A percentile compares a stretch with the other conserved stretches of the same genome.
These are phyloP conservation scores for Podargus strigoides DNA, from an alignment of 2,797 vertebrate species.

Conservation along the genomic window DNA sequence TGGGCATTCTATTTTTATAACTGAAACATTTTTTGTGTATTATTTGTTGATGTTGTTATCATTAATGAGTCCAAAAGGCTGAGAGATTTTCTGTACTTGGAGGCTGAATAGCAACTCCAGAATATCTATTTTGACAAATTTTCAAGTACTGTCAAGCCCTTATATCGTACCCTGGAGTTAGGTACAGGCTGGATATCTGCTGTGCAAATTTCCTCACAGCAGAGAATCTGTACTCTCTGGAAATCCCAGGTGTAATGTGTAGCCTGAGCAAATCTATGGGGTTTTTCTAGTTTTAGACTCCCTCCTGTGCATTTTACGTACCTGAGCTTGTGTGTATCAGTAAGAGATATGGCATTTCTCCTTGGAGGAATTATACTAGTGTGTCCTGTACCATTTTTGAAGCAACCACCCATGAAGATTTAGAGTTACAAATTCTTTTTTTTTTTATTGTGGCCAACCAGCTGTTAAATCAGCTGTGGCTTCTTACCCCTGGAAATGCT, in stretches of 20 bases:
- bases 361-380: not conserved
- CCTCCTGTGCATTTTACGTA: not conserved
- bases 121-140: not conserved
- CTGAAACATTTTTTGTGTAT: not conserved
- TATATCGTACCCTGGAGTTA: not conserved
- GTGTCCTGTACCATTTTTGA: not conserved
- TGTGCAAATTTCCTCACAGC: not conserved
- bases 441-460: not conserved
- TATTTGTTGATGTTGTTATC: not conserved
- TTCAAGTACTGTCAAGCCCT: not conserved
- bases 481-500: not conserved
- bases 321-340: not conserved
- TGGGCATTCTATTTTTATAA: constrained; percentile 19
- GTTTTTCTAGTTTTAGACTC: not conserved
- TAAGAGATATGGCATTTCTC: not conserved
- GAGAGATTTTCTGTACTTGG: not conserved
- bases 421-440: not conserved
- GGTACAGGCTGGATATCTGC: not conserved
- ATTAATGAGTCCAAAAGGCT: not conserved
- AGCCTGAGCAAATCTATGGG: not conserved
- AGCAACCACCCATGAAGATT: not conserved
- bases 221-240: not conserved
- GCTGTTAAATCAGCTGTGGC: not conserved
- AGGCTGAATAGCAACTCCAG: not conserved
- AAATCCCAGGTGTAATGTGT: not conserved